Evolutionary conservation across 2,888 invertebrate genomes (phyloP).

Genomic region (Oxycera nigricornis): DNA sequence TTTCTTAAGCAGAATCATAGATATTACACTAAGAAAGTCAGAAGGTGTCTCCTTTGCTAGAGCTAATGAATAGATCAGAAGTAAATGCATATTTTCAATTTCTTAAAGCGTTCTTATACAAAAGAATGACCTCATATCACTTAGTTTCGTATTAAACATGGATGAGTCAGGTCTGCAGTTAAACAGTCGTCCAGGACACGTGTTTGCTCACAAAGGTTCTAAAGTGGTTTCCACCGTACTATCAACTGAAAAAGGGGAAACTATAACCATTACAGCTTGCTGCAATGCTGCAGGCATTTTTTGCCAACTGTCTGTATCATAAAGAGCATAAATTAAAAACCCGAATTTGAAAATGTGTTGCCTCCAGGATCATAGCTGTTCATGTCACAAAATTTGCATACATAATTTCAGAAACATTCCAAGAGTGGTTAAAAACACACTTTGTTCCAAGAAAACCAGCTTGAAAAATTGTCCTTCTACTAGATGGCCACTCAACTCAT

Average conservation of each 20-base stretch:
- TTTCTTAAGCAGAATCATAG: neutral
- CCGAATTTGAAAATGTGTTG: neutral
- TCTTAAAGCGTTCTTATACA: neutral
- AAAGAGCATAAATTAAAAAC: neutral
- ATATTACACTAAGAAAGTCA: neutral
- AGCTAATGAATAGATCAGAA: neutral
- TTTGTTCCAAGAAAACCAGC: neutral
- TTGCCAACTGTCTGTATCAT: neutral
- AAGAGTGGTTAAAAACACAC: neutral
- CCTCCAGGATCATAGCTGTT: neutral
- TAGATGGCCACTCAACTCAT: neutral
- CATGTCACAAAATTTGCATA: neutral
- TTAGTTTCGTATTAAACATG: neutral
- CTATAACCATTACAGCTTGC: neutral
- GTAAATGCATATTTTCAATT: neutral
- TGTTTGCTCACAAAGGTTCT: neutral
- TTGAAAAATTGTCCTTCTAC: neutral
- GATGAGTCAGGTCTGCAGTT: neutral
- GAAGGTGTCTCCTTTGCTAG: neutral
- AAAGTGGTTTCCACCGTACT: neutral
- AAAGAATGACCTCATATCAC: neutral
- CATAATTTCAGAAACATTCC: neutral
- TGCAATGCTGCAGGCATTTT: neutral
- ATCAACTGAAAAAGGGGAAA: neutral
- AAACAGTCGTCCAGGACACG: neutral